Percentiles rank a stretch among this genome's conserved stretches.
Evolutionary conservation across 2,797 vertebrate species (phyloP).

Genomic region (Hipposideros larvatus): DNA sequence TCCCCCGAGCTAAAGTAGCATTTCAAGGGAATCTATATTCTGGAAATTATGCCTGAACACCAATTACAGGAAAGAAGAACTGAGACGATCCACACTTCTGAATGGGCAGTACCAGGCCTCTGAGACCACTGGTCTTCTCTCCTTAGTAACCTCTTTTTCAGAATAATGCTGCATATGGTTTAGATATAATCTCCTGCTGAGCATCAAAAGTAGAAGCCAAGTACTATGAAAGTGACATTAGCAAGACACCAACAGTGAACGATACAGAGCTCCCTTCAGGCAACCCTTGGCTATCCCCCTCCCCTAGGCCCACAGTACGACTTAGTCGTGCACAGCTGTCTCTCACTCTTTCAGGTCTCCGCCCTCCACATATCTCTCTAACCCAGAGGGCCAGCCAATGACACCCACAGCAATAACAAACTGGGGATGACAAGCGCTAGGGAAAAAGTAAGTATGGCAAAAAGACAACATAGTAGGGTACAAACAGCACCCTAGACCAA

Average conservation of each 20-base stretch:
- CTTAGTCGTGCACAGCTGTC: not conserved
- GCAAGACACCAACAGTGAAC: not conserved
- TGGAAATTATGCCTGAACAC: not conserved
- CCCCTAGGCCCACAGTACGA: not conserved
- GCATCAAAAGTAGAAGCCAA: not conserved
- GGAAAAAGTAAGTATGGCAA: not conserved
- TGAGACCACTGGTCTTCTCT: not conserved
- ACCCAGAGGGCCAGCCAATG: not conserved
- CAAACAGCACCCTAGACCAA: not conserved
- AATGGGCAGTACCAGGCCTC: not conserved
- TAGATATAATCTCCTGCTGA: not conserved
- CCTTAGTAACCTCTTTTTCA: not conserved
- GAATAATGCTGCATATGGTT: not conserved
- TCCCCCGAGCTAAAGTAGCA: not conserved
- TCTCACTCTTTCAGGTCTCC: not conserved
- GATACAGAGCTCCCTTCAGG: not conserved
- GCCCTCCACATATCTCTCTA: not conserved
- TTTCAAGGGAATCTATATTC: slow-evolving; percentile 14
- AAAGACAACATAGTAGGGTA: not conserved
- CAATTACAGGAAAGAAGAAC: not conserved
- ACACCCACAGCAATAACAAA: not conserved
- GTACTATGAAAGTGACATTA: not conserved
- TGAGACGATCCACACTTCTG: slow-evolving; percentile 7
- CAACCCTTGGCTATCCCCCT: not conserved
- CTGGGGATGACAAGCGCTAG: not conserved